Evolutionary conservation across 2,113 vertebrate genomes (phyloP).

Genomic region (Tetraodon nigroviridis): DNA sequence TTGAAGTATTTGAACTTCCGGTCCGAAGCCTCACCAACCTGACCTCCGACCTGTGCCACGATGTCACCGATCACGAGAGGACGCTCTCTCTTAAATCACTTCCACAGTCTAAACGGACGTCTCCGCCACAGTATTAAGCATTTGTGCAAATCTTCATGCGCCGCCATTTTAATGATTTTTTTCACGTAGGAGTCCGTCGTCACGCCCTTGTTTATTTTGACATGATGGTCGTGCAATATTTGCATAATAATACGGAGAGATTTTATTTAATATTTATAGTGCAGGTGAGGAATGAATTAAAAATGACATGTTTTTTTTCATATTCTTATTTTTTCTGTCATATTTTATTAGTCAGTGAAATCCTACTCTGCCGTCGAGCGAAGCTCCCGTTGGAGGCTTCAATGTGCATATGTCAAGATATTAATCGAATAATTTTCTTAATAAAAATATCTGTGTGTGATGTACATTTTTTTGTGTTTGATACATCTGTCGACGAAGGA

Average conservation of each 20-base stretch:
- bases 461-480: constrained; percentile 18
- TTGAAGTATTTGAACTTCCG: constrained; percentile 23
- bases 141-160: constrained; percentile 20
- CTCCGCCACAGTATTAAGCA: constrained; percentile 32
- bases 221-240: constrained; percentile 71
- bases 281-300: constrained; percentile 22
- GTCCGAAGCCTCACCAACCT: constrained; percentile 37
- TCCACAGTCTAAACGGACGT: constrained; percentile 17
- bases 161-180: constrained; percentile 26
- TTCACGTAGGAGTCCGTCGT: constrained; percentile 20
- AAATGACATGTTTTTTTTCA: constrained; percentile 60
- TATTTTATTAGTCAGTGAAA: constrained; percentile 68
- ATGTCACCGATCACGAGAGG: constrained; percentile 64
- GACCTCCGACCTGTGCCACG: constrained; percentile 57
- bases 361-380: constrained; percentile 32
- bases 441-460: constrained; percentile 46
- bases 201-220: constrained; percentile 28
- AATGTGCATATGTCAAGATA: constrained; percentile 45
- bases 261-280: constrained; percentile 75
- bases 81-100: constrained; percentile 29
- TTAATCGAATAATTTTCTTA: constrained; percentile 61
- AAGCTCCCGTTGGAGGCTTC: background rate
- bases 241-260: constrained; percentile 60
- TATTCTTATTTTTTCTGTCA: constrained; percentile 48
- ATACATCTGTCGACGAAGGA: no score